A percentile compares a stretch with the other conserved stretches of the same genome.
These are phyloP conservation scores for Stenodera caucasica DNA, from an alignment of 2,888 invertebrate species.

Conservation along the genomic window DNA sequence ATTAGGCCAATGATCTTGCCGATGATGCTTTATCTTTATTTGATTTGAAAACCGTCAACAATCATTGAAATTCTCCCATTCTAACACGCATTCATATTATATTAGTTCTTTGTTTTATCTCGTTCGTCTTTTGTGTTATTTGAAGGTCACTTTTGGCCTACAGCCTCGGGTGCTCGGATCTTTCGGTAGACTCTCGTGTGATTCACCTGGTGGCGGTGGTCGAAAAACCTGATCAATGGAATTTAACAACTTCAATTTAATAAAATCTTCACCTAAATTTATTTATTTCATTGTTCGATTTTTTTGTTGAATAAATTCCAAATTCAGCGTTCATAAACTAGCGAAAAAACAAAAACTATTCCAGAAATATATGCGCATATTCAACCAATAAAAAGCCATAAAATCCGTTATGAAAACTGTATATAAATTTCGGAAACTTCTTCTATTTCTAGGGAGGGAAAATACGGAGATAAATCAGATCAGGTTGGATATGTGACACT, in stretches of 20 bases:
- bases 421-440: slow-evolving; percentile 16
- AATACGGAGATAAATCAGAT: too few species aligned
- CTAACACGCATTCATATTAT: slow-evolving; percentile 4
- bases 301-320: too few species aligned
- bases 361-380: slow-evolving; percentile 21
- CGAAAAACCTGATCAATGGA: slow-evolving; percentile 47
- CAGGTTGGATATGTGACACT: slow-evolving; percentile 14
- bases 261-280: too few species aligned
- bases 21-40: too few species aligned
- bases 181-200: slow-evolving; percentile 27
- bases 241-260: slow-evolving; percentile 36
- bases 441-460: background rate
- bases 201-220: slow-evolving; percentile 37
- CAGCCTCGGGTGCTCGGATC: slow-evolving; percentile 44
- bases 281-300: too few species aligned
- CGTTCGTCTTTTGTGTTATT: slow-evolving; percentile 44
- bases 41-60: too few species aligned
- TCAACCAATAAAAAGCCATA: slow-evolving; percentile 16
- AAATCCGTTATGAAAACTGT: slow-evolving; percentile 26
- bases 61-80: too few species aligned
- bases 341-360: background rate
- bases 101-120: slow-evolving; percentile 42
- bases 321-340: too few species aligned
- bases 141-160: slow-evolving; percentile 53
- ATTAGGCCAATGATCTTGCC: background rate